Base-by-base conservation (phyloP, 2,797 vertebrate genomes). In the Pempheris klunzingeri region DNA sequence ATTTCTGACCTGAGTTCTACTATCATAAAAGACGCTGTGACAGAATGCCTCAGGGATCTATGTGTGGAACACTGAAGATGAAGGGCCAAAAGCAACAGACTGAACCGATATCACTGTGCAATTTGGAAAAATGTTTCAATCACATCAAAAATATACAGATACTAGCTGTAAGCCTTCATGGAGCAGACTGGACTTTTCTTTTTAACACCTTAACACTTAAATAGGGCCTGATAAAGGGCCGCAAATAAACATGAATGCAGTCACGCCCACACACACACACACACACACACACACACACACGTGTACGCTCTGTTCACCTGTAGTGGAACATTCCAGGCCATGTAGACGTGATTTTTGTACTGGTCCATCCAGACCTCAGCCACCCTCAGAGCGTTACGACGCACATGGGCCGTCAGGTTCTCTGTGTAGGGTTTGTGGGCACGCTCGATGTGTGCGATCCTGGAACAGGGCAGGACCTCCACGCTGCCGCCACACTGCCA, bases 351-450 rank as follows among this genome's bases (percentile, higher is more conserved):
- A 78, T 94, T 97, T 91, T 96, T 98, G 80, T 97, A 97, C 79
- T 98, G 96, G 22, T 99, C 98, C 98, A 99, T 99, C 98, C 98
- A 99, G 54, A 99, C 98, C 81, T 99, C 98, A 0, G 98, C 98
- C 81, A 96, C 97, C 67, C 98, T 91, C 32, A 99, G 94, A 0
- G 98, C 98, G 0, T 99, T 99, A 8, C 98, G 94, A 1, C 98
- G 96, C 44, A 99, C 96, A 0, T 98, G 96, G 3, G 94, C 94
- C 0, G 98, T 96, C 76, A 99, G 95, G 83, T 99, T 96, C 69
- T 96, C 94, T 0, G 98, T 98, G 92, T 99, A 99, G 0, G 98
- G 98, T 74, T 99, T 99, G 88, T 99, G 97, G 3, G 97, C 96
- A 0, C 98, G 94, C 55, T 99, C 98, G 0, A 99, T 99, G 90